phyloP scores from a whole-genome alignment of 2,888 invertebrate species.

The Branchellion lobata region DNA sequence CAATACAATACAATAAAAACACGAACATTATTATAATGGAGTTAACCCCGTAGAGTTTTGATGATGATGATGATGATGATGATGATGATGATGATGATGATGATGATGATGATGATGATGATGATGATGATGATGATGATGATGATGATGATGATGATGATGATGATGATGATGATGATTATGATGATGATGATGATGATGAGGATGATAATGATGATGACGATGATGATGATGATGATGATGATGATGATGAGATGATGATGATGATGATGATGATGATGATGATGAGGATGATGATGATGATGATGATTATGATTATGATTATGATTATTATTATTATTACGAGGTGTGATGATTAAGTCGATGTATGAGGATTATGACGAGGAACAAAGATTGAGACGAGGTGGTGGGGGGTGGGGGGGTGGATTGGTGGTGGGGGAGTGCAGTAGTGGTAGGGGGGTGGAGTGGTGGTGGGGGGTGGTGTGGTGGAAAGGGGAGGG shows the following conservation, averaged over 20 bases:
- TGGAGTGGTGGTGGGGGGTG: no score
- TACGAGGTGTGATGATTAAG: background rate
- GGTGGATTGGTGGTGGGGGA: no score
- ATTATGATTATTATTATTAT: constrained; percentile 24
- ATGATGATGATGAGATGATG: constrained; percentile 12
- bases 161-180: constrained; percentile 29
- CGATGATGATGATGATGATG: constrained; percentile 7
- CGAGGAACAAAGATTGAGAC: no score
- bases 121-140: constrained; percentile 30
- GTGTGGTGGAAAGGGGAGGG: no score
- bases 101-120: constrained; percentile 32
- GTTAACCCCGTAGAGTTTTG: no score
- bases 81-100: constrained; percentile 40
- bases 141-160: constrained; percentile 40
- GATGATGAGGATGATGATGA: background rate
- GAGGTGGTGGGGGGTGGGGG: no score
- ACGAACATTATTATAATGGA: no score
- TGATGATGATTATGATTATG: constrained; percentile 22
- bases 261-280: background rate
- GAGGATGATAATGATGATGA: constrained; percentile 20
- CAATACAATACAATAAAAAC: no score
- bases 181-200: constrained; percentile 32
- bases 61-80: constrained; percentile 41
- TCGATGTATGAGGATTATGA: background rate
- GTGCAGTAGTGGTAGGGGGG: no score